Percentiles rank a stretch among this genome's conserved stretches.
Evolutionary conservation across 2,113 vertebrate species (phyloP).

Genomic region (Arizona elegans): DNA sequence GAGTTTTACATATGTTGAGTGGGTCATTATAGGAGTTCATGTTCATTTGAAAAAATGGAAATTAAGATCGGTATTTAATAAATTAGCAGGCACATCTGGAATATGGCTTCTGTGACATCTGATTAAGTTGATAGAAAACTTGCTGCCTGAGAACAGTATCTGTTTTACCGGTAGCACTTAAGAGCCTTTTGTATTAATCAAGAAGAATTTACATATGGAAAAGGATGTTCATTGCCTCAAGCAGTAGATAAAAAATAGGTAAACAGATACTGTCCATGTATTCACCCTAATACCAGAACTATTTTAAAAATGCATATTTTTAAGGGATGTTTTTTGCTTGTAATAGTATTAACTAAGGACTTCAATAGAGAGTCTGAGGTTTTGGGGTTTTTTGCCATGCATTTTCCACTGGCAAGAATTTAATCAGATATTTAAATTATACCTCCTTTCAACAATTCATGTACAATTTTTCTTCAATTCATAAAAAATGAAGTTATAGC

Average conservation of each 20-base stretch:
- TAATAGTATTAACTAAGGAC: conserved; percentile 28
- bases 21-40: not conserved
- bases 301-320: not conserved
- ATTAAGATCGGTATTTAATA: not conserved
- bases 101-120: not conserved
- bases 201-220: not conserved
- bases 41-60: not conserved
- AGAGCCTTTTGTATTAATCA: not conserved
- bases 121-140: not conserved
- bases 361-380: conserved; percentile 18
- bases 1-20: not conserved
- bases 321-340: conserved; percentile 21
- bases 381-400: not conserved
- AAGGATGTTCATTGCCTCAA: not conserved
- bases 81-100: not conserved
- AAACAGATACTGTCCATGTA: not conserved
- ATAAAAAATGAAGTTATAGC: conserved; percentile 10
- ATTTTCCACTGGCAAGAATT: conserved; percentile 35
- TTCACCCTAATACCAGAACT: not conserved
- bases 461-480: conserved; percentile 7
- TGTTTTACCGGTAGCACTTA: not conserved
- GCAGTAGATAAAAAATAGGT: not conserved
- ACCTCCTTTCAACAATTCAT: conserved; percentile 21
- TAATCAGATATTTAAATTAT: conserved; percentile 10
- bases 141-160: not conserved